Conservation (phyloP, 1,140 invertebrate species). For the Calosoma granatense region DNA sequence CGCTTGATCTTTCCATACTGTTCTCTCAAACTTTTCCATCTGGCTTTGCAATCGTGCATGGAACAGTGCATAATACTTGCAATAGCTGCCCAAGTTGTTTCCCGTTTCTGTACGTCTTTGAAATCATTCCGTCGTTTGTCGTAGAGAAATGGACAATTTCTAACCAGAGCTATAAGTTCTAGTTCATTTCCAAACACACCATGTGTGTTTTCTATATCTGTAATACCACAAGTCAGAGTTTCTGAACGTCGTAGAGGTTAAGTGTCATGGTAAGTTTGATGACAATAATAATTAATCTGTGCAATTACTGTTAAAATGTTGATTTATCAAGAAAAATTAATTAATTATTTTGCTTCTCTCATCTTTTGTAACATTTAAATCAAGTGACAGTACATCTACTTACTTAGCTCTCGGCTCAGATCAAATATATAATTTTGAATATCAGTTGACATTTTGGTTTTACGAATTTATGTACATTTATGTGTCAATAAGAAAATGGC, state of each 20-base stretch:
- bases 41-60: background rate
- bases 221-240: background rate
- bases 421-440: slow-evolving; percentile 5
- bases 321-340: background rate
- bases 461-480: background rate
- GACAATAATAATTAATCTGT: background rate
- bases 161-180: slow-evolving; percentile 19
- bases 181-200: slow-evolving; percentile 19
- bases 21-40: slow-evolving; percentile 16
- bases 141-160: slow-evolving; percentile 19
- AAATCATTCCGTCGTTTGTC: slow-evolving; percentile 17
- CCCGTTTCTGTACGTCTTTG: slow-evolving; percentile 17
- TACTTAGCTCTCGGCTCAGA: background rate
- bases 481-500: background rate
- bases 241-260: background rate
- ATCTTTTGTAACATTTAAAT: background rate
- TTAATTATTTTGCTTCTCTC: background rate
- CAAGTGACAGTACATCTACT: background rate
- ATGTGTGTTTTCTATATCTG: slow-evolving; percentile 17
- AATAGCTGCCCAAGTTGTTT: slow-evolving; percentile 18
- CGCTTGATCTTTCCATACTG: slow-evolving; percentile 13
- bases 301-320: background rate
- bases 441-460: slow-evolving; percentile 5
- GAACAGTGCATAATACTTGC: slow-evolving; percentile 12
- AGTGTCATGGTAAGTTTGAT: background rate